A percentile compares a stretch with the other conserved stretches of the same genome.
Conservation (phyloP, 2,113 vertebrate species). For the human region DNA sequence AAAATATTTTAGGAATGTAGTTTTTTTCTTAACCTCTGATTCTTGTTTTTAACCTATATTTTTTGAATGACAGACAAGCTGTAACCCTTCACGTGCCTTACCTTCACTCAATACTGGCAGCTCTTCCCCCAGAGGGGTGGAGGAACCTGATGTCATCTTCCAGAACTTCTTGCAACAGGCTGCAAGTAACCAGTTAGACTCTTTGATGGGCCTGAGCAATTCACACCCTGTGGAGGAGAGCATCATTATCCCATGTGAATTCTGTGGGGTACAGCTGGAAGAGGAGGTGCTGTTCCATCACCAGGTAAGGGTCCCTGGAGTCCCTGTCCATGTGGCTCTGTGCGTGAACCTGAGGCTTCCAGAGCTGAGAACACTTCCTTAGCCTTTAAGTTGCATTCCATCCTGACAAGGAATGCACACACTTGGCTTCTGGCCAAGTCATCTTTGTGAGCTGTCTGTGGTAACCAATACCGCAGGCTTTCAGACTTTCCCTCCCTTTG, state of each 20-base stretch:
- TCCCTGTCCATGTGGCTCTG: neutral
- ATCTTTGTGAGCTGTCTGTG: neutral
- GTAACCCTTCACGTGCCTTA: slow-evolving; percentile 92
- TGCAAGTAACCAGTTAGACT: slow-evolving; percentile 62
- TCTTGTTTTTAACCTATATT: neutral
- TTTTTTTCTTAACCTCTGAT: neutral
- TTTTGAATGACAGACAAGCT: slow-evolving; percentile 89
- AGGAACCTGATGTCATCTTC: slow-evolving; percentile 28
- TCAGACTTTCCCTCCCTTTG: neutral
- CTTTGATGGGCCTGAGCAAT: slow-evolving; percentile 82
- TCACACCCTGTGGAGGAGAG: slow-evolving; percentile 82
- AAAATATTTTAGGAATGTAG: neutral
- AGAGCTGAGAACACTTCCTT: neutral
- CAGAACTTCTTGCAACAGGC: slow-evolving; percentile 51
- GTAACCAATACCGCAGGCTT: neutral
- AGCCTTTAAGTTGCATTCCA: neutral
- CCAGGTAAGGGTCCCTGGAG: slow-evolving; percentile 87
- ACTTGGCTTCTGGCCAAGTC: neutral
- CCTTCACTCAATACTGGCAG: slow-evolving; percentile 90
- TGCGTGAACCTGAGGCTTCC: neutral
- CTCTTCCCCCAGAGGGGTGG: slow-evolving; percentile 74
- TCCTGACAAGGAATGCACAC: neutral
- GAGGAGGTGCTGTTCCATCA: slow-evolving; percentile 94
- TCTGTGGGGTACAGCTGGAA: slow-evolving; percentile 94
- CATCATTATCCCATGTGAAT: slow-evolving; percentile 94